These are phyloP conservation scores for Dilophus febrilis DNA, from an alignment of 2,888 invertebrate species.

Conservation along the genomic window DNA sequence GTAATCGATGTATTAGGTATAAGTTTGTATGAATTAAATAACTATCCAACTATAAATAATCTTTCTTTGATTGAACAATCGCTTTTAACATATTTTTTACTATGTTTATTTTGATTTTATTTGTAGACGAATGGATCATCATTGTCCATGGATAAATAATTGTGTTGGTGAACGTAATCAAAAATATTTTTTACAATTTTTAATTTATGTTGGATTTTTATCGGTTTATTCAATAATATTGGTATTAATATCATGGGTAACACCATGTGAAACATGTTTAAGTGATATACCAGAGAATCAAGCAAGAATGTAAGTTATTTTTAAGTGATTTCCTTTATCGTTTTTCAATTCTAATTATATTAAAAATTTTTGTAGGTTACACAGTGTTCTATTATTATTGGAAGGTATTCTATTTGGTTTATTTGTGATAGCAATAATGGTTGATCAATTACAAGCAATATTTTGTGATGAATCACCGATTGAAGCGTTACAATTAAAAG, in stretches of 20 bases:
- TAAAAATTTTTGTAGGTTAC: slow-evolving; percentile 39
- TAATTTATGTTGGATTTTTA: slow-evolving; percentile 56
- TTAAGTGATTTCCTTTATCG: background rate
- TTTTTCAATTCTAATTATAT: slow-evolving; percentile 6
- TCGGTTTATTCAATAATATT: slow-evolving; percentile 49
- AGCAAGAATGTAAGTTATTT: slow-evolving; percentile 48
- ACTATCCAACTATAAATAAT: too few relatives aligned
- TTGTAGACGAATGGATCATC: slow-evolving; percentile 38
- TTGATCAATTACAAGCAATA: slow-evolving; percentile 72
- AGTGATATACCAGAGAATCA: slow-evolving; percentile 48
- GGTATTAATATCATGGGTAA: slow-evolving; percentile 54
- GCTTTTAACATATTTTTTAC: background rate
- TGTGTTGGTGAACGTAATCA: slow-evolving; percentile 86
- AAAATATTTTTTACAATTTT: slow-evolving; percentile 79
- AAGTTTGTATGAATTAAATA: too few relatives aligned
- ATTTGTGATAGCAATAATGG: slow-evolving; percentile 72
- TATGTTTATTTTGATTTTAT: too few relatives aligned
- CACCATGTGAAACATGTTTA: slow-evolving; percentile 48
- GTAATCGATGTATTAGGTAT: slow-evolving; percentile 53
- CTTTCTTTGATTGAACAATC: too few relatives aligned
- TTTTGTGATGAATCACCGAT: slow-evolving; percentile 70
- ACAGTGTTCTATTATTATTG: slow-evolving; percentile 62
- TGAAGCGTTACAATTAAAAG: slow-evolving; percentile 54
- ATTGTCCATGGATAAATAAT: slow-evolving; percentile 86
- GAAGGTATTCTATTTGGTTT: slow-evolving; percentile 74